A percentile compares a stretch with the other conserved stretches of the same genome.
phyloP scores from a whole-genome alignment of 2,888 invertebrate genomes.

The Brachyptera risi region DNA sequence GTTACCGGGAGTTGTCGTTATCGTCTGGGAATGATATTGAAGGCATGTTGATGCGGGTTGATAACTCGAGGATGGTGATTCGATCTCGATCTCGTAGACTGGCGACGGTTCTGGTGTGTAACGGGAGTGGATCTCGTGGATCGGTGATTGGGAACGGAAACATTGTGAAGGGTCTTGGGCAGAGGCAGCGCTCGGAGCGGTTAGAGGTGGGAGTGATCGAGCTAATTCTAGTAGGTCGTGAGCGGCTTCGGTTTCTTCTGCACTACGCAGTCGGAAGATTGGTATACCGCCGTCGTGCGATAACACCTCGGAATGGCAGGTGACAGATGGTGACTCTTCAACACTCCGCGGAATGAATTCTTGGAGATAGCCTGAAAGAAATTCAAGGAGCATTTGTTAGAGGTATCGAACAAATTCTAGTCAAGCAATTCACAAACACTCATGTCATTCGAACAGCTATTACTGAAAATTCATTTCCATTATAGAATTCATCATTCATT shows the following conservation, averaged over 20 bases:
- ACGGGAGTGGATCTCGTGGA: constrained; percentile 44
- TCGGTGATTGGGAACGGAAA: constrained; percentile 44
- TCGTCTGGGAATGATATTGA: background rate
- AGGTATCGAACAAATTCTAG: no score
- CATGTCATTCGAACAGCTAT: no score
- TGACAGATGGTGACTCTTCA: constrained; percentile 26
- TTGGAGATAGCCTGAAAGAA: constrained; percentile 38
- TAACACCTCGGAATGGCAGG: constrained; percentile 30
- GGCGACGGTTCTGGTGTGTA: background rate
- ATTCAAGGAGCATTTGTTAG: no score
- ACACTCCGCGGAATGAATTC: constrained; percentile 36
- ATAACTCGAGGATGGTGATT: constrained; percentile 20
- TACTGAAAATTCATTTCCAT: no score
- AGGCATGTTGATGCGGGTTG: constrained; percentile 19
- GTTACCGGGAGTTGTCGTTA: background rate
- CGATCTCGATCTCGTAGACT: constrained; percentile 1
- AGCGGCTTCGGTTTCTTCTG: constrained; percentile 86
- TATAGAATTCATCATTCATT: no score
- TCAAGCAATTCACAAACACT: no score
- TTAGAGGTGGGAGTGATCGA: constrained; percentile 69
- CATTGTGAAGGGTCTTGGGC: constrained; percentile 41
- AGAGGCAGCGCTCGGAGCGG: constrained; percentile 49
- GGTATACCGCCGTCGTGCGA: constrained; percentile 44
- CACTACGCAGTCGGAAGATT: constrained; percentile 49
- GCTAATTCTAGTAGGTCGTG: constrained; percentile 53